These are phyloP conservation scores for Nomada hirtipes DNA, from an alignment of 2,888 invertebrate species.

Conservation along the genomic window DNA sequence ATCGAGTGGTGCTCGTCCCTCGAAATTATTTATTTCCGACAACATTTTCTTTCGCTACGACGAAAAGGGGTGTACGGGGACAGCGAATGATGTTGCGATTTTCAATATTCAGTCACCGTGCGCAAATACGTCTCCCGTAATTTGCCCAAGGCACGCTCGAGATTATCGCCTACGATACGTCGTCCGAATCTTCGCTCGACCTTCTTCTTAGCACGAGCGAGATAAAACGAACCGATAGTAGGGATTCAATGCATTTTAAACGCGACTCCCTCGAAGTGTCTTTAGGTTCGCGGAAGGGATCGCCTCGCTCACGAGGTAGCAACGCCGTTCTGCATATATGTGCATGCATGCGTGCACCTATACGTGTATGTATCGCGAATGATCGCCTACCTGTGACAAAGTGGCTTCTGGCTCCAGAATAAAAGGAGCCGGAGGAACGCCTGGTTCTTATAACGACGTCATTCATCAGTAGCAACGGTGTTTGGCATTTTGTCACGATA, in stretches of 20 bases:
- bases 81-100: no score
- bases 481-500: slow-evolving; percentile 55
- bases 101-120: no score
- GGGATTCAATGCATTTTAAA: slow-evolving; percentile 83
- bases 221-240: slow-evolving; percentile 80
- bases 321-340: slow-evolving; percentile 23
- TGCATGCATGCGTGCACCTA: slow-evolving; percentile 50
- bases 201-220: slow-evolving; percentile 59
- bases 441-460: slow-evolving; percentile 54
- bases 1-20: slow-evolving; percentile 18
- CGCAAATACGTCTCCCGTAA: no score
- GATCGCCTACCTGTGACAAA: slow-evolving; percentile 70
- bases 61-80: no score
- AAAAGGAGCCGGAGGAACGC: slow-evolving; percentile 49
- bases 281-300: slow-evolving; percentile 72
- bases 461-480: slow-evolving; percentile 63
- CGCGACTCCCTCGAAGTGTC: slow-evolving; percentile 72
- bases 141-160: slow-evolving; percentile 30
- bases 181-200: slow-evolving; percentile 46
- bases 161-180: slow-evolving; percentile 51
- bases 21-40: neutral
- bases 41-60: neutral
- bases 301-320: slow-evolving; percentile 27
- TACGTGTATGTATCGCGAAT: slow-evolving; percentile 59
- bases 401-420: slow-evolving; percentile 52